A percentile compares a stretch with the other conserved stretches of the same genome.
Conservation (phyloP, 2,888 invertebrate genomes). For the Hirtodrosophila confusa region DNA sequence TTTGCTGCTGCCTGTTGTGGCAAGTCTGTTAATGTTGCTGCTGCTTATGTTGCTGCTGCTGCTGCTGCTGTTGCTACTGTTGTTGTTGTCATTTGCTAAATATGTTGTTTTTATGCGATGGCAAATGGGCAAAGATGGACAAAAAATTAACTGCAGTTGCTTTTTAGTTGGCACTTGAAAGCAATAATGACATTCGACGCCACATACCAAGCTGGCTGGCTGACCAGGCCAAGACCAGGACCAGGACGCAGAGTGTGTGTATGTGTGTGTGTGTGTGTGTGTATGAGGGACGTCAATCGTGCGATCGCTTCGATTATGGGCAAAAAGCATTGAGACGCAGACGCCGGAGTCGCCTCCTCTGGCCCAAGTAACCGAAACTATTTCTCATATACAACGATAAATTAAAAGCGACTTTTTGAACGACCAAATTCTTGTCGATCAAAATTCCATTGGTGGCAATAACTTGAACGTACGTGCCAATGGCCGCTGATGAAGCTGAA, state of each 20-base stretch:
- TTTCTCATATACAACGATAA: constrained; percentile 84
- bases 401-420: constrained; percentile 84
- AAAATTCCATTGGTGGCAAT: constrained; percentile 83
- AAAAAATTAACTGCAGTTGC: constrained; percentile 79
- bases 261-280: constrained; percentile 31
- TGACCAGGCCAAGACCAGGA: constrained; percentile 29
- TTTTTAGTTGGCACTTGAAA: constrained; percentile 82
- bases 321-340: constrained; percentile 57
- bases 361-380: constrained; percentile 76
- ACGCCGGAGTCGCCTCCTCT: constrained; percentile 41
- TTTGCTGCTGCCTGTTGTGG: constrained; percentile 42
- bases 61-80: constrained; percentile 53
- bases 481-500: constrained; percentile 46
- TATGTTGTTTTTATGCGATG: constrained; percentile 81
- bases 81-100: constrained; percentile 82
- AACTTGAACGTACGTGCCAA: constrained; percentile 75
- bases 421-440: constrained; percentile 84
- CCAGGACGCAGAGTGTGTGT: constrained; percentile 12
- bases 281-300: constrained; percentile 71
- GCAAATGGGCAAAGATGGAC: constrained; percentile 69
- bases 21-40: constrained; percentile 54
- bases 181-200: constrained; percentile 83
- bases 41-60: constrained; percentile 8
- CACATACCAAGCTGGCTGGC: constrained; percentile 78
- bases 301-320: constrained; percentile 76